Evolutionary conservation across 2,797 vertebrate genomes (phyloP).

Genomic region (Macropus fuliginosus): DNA sequence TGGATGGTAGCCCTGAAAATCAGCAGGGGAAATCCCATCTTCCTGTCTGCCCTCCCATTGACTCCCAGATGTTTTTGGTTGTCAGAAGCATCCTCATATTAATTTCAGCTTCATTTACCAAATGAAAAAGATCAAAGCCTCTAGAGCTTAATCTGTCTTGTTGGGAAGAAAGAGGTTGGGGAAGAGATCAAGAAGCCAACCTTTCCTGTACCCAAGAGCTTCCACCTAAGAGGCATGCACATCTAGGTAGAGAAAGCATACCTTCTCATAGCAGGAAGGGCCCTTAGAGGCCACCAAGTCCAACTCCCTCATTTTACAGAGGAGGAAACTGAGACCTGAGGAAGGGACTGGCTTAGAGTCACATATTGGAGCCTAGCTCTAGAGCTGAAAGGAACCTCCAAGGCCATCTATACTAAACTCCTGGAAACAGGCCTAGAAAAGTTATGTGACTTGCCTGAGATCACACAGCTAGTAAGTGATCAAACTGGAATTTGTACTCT

Average conservation of each 20-base stretch:
- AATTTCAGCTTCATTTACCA: slow-evolving; percentile 51
- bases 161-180: not conserved
- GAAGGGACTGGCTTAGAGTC: too few relatives aligned
- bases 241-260: not conserved
- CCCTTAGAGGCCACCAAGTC: not conserved
- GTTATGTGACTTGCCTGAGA: not conserved
- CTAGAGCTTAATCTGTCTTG: slow-evolving; percentile 48
- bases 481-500: not conserved
- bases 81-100: slow-evolving; percentile 24
- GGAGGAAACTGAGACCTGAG: not conserved
- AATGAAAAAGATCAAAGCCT: slow-evolving; percentile 51
- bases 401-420: not conserved
- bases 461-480: not conserved
- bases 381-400: not conserved
- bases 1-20: slow-evolving; percentile 17
- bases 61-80: slow-evolving; percentile 19
- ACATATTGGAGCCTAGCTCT: not conserved
- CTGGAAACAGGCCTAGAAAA: not conserved
- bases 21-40: slow-evolving; percentile 5
- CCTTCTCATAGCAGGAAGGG: too few relatives aligned
- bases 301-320: not conserved
- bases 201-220: slow-evolving; percentile 24
- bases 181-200: not conserved
- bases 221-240: not conserved
- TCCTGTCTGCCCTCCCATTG: not conserved